Evolutionary conservation across 2,888 invertebrate species (phyloP).

Genomic region (Dioctria linearis): DNA sequence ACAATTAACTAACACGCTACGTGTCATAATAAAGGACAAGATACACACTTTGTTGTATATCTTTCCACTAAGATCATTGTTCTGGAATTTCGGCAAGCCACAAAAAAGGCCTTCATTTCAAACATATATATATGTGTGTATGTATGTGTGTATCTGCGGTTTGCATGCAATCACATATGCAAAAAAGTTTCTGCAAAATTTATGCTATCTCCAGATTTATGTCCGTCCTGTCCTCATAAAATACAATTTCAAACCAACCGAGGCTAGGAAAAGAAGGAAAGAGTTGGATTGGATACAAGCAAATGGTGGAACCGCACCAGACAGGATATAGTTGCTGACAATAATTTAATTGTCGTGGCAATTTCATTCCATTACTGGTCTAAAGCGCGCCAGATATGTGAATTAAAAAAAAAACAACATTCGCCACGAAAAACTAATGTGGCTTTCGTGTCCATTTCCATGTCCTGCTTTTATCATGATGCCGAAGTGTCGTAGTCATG

Average conservation of each 20-base stretch:
- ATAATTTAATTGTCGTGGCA: slow-evolving; percentile 42
- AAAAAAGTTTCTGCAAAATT: slow-evolving; percentile 10
- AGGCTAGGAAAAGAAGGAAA: slow-evolving; percentile 21
- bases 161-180: background rate
- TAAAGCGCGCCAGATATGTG: background rate
- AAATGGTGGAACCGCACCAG: slow-evolving; percentile 29
- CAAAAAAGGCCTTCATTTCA: background rate
- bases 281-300: slow-evolving; percentile 24
- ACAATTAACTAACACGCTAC: slow-evolving; percentile 19
- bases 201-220: slow-evolving; percentile 19
- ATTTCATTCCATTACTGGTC: background rate
- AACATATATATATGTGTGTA: too few relatives aligned
- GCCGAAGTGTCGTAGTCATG: slow-evolving; percentile 8
- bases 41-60: background rate
- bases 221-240: background rate
- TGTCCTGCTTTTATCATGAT: slow-evolving; percentile 13
- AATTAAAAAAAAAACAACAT: background rate
- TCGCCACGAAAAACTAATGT: background rate
- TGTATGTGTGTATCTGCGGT: background rate
- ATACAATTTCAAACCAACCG: slow-evolving; percentile 10
- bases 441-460: background rate
- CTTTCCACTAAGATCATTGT: background rate
- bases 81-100: background rate
- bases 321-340: slow-evolving; percentile 12
- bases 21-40: slow-evolving; percentile 38